Evolutionary conservation across 1,140 invertebrate genomes (phyloP), one percentile per base, ranked within the genome.

Genomic region (Drosophila pruinosa): DNA sequence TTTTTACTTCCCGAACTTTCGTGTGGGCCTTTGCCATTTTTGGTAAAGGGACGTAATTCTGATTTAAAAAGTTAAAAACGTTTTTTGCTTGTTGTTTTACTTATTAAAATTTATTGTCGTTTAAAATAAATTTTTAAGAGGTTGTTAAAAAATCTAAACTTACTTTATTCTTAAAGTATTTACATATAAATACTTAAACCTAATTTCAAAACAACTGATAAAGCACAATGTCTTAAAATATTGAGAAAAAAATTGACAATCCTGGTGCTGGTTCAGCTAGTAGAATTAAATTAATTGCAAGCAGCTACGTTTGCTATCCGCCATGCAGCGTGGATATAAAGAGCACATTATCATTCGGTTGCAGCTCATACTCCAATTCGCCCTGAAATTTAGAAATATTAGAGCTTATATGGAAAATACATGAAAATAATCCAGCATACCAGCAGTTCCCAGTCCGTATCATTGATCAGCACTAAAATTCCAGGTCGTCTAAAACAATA

Each of bases 381-480:
- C 93, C 93, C 91, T 92, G 28, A 22, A 90, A 75, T 19, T 15
- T 31, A 2, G n/a, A 15, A 19, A 26, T 26, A 5, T n/a, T 5
- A 5, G 22, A 8, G 12, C 22, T 48, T 6, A 31, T 50, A 41
- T 45, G 0, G 41, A 3, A 3, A 6, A n/a, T 45, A 3, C 3
- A 0, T 31, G 4, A 14, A 6, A 10, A 14, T 1, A 1, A 1
- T 3, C 5, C 2, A 1, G 91, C 92, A 93, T 93, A 96, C 96
- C 89, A 95, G 89, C 19, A 99, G 91, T 92, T 99, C 97, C 97
- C 97, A 99, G 91, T 99, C 98, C 0, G 95, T 93, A 78, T 98
- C 97, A 89, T 99, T 99, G 4, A 99, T 94, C 2, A 99, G 91
- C 2, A 99, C 97, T 28, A 99, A 92, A 76, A 99, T 98, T 31